These are phyloP conservation scores for Meloidogyne floridensis DNA, from an alignment of 1,140 invertebrate species.

Conservation along the genomic window DNA sequence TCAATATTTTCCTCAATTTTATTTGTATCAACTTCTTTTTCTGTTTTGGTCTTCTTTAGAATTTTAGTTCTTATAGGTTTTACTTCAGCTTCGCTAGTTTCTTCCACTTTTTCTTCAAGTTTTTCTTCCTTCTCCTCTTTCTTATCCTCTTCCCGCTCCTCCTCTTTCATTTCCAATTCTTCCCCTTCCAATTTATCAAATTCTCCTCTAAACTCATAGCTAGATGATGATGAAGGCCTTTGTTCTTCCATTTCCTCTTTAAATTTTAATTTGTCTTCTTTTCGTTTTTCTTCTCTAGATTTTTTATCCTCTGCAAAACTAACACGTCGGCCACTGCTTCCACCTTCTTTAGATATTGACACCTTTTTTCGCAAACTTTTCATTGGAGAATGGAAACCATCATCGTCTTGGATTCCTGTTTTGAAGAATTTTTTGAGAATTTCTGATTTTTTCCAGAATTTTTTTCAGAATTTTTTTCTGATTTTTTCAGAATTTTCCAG, in stretches of 20 bases:
- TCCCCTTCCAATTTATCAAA: not conserved
- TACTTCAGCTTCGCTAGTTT: not conserved
- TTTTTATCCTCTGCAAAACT: not conserved
- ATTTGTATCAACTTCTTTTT: not conserved
- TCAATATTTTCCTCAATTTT: constrained; percentile 11
- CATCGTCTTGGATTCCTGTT: constrained; percentile 30
- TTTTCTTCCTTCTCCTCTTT: not conserved
- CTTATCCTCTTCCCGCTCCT: not conserved
- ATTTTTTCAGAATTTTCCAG: too few species aligned
- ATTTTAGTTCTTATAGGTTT: not conserved
- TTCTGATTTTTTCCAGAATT: not conserved
- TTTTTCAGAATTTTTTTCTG: too few species aligned
- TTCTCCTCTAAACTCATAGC: constrained; percentile 9
- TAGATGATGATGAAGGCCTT: not conserved
- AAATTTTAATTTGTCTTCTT: not conserved
- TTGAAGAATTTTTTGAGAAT: not conserved
- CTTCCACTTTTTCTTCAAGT: not conserved
- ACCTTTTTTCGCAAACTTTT: constrained; percentile 8
- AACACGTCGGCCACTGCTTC: not conserved
- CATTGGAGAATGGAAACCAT: constrained; percentile 22
- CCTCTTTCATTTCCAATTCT: not conserved
- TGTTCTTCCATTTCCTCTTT: not conserved
- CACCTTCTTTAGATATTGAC: constrained; percentile 1
- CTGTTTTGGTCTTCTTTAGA: not conserved
- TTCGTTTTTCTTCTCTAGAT: not conserved